Conservation (phyloP, 2,888 invertebrate species). For the Drosophila picticornis region DNA sequence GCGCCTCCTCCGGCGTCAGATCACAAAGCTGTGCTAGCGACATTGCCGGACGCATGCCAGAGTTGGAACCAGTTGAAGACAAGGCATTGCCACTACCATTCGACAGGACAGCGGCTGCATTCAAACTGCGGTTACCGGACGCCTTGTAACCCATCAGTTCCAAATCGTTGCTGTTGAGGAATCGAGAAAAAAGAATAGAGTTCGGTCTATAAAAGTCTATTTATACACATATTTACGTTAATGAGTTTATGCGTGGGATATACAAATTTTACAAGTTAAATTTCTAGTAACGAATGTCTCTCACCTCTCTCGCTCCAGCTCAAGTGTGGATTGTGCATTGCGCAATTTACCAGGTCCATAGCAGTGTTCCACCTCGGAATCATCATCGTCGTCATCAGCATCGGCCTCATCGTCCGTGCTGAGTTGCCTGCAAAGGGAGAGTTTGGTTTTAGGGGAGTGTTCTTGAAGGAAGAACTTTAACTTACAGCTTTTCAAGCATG, state of each 20-base stretch:
- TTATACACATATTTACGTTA: background rate
- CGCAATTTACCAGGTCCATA: conserved; percentile 88
- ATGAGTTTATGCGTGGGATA: background rate
- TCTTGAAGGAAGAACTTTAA: background rate
- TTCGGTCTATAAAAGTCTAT: background rate
- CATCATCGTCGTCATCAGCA: conserved; percentile 87
- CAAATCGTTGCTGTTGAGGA: conserved; percentile 45
- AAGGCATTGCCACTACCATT: conserved; percentile 53
- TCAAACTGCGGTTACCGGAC: conserved; percentile 66
- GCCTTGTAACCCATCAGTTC: conserved; percentile 63
- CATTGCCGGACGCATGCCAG: conserved; percentile 88
- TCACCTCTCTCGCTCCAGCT: conserved; percentile 87
- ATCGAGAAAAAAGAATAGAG: background rate
- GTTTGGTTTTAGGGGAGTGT: background rate
- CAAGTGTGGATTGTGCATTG: conserved; percentile 89
- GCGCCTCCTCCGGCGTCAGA: conserved; percentile 88
- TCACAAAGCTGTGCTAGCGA: conserved; percentile 90
- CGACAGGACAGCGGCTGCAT: conserved; percentile 35
- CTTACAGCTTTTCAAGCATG: conserved; percentile 87
- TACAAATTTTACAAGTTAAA: background rate
- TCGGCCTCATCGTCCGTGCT: conserved; percentile 87
- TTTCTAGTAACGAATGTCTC: background rate
- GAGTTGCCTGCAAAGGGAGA: conserved; percentile 58
- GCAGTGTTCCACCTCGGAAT: conserved; percentile 88
- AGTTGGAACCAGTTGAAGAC: conserved; percentile 75